Evolutionary conservation across 2,797 vertebrate genomes (phyloP).

Genomic region (Phrynocephalus guinanensis): DNA sequence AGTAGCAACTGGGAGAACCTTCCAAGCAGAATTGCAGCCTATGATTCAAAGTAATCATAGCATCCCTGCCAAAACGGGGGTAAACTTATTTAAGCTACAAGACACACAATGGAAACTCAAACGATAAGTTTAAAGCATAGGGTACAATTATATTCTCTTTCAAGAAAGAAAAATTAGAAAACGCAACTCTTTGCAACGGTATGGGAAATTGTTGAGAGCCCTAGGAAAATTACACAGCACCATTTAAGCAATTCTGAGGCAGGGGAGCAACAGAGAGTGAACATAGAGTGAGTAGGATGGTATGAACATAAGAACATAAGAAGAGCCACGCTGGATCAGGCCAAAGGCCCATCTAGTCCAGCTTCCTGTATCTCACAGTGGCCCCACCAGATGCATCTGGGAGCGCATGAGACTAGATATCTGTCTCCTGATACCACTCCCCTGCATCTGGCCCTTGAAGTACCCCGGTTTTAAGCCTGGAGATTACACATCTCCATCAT

Average conservation of each 20-base stretch:
- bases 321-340: too few relatives aligned
- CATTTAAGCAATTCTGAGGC: background rate
- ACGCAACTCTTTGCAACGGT: background rate
- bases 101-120: background rate
- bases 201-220: background rate
- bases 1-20: background rate
- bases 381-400: too few relatives aligned
- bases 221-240: background rate
- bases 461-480: too few relatives aligned
- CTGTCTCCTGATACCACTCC: too few relatives aligned
- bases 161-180: background rate
- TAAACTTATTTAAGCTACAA: background rate
- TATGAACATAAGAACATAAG: too few relatives aligned
- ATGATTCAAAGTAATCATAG: conserved; percentile 4
- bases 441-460: too few relatives aligned
- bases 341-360: too few relatives aligned
- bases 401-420: too few relatives aligned
- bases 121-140: background rate
- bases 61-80: background rate
- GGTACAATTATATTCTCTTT: background rate
- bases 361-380: too few relatives aligned
- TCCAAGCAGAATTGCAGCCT: background rate
- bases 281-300: too few relatives aligned
- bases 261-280: background rate
- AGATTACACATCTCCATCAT: too few relatives aligned